phyloP scores from a whole-genome alignment of 1,140 invertebrate genomes.

The Babylonia areolata region DNA sequence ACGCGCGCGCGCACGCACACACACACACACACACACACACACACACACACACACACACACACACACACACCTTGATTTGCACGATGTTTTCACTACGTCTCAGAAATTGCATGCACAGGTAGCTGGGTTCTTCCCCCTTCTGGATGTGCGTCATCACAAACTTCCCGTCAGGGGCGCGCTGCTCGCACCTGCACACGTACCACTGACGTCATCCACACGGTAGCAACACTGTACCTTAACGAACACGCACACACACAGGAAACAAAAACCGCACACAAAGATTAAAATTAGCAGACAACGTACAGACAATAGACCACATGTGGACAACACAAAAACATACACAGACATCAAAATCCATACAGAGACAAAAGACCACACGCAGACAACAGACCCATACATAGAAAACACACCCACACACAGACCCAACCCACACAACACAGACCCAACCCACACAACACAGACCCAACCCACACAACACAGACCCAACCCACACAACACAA shows the following conservation, averaged over 20 bases:
- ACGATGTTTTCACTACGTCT: conserved; percentile 54
- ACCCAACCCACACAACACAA: conserved; percentile 19
- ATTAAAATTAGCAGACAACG: no score
- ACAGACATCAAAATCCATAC: not conserved
- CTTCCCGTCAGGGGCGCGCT: conserved; percentile 43
- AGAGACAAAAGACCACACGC: not conserved
- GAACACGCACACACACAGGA: no score
- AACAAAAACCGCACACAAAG: no score
- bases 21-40: not conserved
- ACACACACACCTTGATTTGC: conserved; percentile 48
- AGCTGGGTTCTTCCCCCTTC: conserved; percentile 35
- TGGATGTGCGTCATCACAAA: conserved; percentile 54
- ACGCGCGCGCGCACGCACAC: not conserved
- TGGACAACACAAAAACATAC: no score
- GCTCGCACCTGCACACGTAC: conserved; percentile 34
- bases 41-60: not conserved
- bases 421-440: conserved; percentile 1
- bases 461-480: no score
- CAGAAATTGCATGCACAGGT: conserved; percentile 62
- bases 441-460: not conserved
- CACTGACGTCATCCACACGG: not conserved
- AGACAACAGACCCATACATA: conserved; percentile 21
- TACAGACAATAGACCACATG: no score
- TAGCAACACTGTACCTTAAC: no score
- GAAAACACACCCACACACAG: conserved; percentile 37